These are phyloP conservation scores for Pygmarrhopalites habei DNA, from an alignment of 1,140 invertebrate species.

Conservation along the genomic window DNA sequence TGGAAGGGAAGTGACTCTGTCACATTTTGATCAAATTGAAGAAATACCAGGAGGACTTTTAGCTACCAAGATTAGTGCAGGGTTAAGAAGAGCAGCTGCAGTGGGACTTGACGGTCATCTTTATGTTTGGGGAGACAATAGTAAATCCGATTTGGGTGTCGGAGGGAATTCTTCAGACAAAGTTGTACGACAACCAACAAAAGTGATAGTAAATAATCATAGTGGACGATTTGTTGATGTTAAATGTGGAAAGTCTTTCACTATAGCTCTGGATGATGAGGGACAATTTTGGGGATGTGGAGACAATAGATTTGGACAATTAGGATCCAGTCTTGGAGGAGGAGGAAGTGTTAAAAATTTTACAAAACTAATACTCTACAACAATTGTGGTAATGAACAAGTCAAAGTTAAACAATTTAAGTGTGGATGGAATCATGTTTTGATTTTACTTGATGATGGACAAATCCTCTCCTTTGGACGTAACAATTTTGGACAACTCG, in stretches of 20 bases:
- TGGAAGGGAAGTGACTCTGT: background rate
- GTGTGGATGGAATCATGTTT: constrained; percentile 35
- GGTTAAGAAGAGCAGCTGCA: constrained; percentile 29
- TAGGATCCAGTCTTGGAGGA: constrained; percentile 12
- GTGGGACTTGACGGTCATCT: constrained; percentile 13
- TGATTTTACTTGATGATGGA: constrained; percentile 29
- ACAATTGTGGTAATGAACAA: background rate
- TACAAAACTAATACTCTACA: constrained; percentile 7
- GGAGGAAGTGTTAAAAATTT: constrained; percentile 17
- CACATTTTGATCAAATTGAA: background rate
- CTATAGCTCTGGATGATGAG: constrained; percentile 19
- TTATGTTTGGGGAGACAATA: constrained; percentile 35
- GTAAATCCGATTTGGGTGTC: constrained; percentile 18
- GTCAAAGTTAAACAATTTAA: constrained; percentile 23
- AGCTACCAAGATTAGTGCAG: constrained; percentile 12
- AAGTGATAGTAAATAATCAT: background rate
- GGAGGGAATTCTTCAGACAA: background rate
- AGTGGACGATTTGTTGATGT: constrained; percentile 17
- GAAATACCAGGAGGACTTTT: background rate
- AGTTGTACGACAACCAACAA: constrained; percentile 10
- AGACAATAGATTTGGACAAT: constrained; percentile 31
- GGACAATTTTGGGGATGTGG: constrained; percentile 33
- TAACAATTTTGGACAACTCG: constrained; percentile 36
- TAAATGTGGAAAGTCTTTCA: constrained; percentile 29
- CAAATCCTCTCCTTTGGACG: constrained; percentile 32